phyloP scores from a whole-genome alignment of 35 echinoderm and acorn worm genomes.

The Diadema setosum region DNA sequence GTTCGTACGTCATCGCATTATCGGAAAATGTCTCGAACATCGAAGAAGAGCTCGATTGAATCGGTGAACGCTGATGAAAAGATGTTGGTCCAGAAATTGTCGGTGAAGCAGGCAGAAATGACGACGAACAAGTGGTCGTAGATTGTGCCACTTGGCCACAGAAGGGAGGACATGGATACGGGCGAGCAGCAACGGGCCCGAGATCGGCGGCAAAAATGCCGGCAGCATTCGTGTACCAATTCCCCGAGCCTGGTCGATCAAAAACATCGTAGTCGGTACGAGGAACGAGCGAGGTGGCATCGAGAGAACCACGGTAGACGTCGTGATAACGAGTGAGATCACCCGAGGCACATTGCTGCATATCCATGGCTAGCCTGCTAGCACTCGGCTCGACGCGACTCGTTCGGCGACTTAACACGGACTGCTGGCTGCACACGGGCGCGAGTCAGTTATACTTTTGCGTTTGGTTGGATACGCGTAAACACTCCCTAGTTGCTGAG shows the following conservation, averaged over 20 bases:
- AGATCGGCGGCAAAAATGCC: not conserved
- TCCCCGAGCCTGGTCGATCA: not conserved
- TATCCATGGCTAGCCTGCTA: conserved; percentile 15
- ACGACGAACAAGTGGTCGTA: not conserved
- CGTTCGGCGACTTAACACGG: not conserved
- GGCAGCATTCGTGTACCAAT: not conserved
- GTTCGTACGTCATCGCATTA: not conserved
- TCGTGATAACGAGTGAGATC: not conserved
- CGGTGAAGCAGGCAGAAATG: not conserved
- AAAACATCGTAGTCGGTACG: not conserved
- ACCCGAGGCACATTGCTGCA: conserved; percentile 12
- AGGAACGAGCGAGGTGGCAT: conserved; percentile 10
- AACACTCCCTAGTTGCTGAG: conserved; percentile 52
- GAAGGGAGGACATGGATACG: not conserved
- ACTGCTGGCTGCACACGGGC: conserved; percentile 29
- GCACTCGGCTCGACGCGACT: conserved; percentile 10
- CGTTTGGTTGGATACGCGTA: conserved; percentile 53
- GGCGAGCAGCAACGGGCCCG: not conserved
- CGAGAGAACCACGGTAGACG: not conserved
- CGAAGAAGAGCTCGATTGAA: not conserved
- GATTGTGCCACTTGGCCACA: not conserved
- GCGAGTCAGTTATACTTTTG: conserved; percentile 38
- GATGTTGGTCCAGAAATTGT: not conserved
- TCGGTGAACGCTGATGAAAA: not conserved
- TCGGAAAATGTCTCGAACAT: not conserved